Evolutionary conservation across 2,888 invertebrate species (phyloP).

Genomic region (Disparrhopalites patrizii): DNA sequence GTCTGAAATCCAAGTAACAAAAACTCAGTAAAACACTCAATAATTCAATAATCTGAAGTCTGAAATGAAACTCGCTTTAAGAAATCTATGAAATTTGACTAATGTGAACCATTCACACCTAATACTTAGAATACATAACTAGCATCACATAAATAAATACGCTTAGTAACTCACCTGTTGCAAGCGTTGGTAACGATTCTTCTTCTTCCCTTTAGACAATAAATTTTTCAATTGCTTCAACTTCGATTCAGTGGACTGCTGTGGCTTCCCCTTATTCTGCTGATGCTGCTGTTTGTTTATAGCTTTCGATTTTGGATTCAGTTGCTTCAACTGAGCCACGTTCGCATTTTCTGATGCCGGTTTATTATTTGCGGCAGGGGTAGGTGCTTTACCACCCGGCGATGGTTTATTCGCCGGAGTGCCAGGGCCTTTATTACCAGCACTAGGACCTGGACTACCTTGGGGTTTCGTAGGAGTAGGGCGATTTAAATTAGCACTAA

Average conservation of each 20-base stretch:
- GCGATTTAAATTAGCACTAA: constrained; percentile 22
- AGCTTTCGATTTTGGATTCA: constrained; percentile 23
- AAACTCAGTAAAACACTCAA: background rate
- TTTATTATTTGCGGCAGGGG: no score
- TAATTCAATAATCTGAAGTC: no score
- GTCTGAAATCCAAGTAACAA: constrained; percentile 6
- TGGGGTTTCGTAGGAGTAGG: constrained; percentile 23
- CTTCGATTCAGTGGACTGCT: constrained; percentile 21
- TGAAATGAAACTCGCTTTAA: no score
- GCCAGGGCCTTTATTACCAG: background rate
- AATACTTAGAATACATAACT: no score
- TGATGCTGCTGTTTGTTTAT: constrained; percentile 9
- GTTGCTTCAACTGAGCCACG: constrained; percentile 12
- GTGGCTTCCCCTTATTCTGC: background rate
- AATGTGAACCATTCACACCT: no score
- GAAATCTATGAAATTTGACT: no score
- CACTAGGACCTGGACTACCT: background rate
- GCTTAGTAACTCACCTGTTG: constrained; percentile 30
- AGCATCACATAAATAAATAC: background rate
- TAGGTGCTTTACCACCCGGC: no score
- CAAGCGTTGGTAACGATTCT: constrained; percentile 36
- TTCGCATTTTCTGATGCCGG: background rate
- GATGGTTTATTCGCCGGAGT: no score
- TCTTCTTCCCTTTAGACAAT: constrained; percentile 22
- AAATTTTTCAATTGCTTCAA: constrained; percentile 27